Evolutionary conservation across 2,113 vertebrate species (phyloP).

Genomic region (Vidua macroura): DNA sequence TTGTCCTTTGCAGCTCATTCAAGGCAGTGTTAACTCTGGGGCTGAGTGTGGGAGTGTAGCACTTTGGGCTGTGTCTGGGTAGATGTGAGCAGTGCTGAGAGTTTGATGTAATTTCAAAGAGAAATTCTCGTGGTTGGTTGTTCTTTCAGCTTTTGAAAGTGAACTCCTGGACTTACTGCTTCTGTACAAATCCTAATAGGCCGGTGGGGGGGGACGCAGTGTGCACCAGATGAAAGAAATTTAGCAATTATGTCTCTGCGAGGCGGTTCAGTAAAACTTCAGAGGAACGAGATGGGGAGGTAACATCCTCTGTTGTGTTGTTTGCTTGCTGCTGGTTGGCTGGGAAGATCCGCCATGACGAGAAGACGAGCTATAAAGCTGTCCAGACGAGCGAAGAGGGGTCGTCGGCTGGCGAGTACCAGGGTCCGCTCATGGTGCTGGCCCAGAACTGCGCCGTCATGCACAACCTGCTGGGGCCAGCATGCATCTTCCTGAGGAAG

Average conservation of each 20-base stretch:
- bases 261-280: slow-evolving; percentile 46
- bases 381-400: slow-evolving; percentile 89
- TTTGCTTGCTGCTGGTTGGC: slow-evolving; percentile 73
- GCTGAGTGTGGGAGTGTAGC: neutral
- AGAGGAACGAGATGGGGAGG: slow-evolving; percentile 18
- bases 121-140: neutral
- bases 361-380: slow-evolving; percentile 90
- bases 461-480: slow-evolving; percentile 94
- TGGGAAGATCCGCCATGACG: slow-evolving; percentile 87
- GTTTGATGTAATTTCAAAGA: slow-evolving; percentile 32
- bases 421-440: slow-evolving; percentile 86
- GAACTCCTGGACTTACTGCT: slow-evolving; percentile 14
- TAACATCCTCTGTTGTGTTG: slow-evolving; percentile 77
- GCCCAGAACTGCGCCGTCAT: slow-evolving; percentile 92
- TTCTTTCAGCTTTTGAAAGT: slow-evolving; percentile 12
- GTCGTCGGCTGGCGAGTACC: slow-evolving; percentile 76
- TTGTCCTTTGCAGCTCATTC: neutral
- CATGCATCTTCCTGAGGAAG: slow-evolving; percentile 98
- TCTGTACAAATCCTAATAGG: neutral
- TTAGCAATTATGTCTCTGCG: slow-evolving; percentile 22
- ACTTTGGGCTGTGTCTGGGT: neutral
- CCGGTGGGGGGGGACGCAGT: neutral
- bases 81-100: neutral
- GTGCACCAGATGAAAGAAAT: neutral
- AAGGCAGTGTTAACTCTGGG: neutral